A percentile compares a stretch with the other conserved stretches of the same genome.
These are phyloP conservation scores for Notothenia coriiceps DNA, from an alignment of 2,113 vertebrate species.

Conservation along the genomic window DNA sequence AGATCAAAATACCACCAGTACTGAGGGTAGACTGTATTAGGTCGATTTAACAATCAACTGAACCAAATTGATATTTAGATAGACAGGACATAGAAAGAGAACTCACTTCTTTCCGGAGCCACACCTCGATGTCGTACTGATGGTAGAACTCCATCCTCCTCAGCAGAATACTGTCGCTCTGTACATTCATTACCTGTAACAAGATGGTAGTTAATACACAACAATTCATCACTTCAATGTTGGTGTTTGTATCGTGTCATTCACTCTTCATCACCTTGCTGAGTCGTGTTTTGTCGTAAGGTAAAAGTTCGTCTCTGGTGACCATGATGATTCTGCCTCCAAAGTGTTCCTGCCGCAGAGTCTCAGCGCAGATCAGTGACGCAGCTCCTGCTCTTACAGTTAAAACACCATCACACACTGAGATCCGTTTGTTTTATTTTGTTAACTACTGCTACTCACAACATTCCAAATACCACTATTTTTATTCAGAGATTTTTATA, in stretches of 20 bases:
- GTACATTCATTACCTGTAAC: conserved; percentile 84
- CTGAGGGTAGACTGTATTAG: not conserved
- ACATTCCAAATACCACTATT: no score
- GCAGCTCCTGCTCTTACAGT: conserved; percentile 81
- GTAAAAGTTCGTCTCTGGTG: conserved; percentile 83
- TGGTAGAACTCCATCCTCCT: conserved; percentile 85
- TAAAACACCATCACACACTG: conserved; percentile 5
- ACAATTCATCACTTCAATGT: not conserved
- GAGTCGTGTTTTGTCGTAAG: conserved; percentile 88
- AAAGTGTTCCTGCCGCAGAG: conserved; percentile 88
- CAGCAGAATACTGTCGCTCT: conserved; percentile 80
- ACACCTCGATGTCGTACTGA: conserved; percentile 83
- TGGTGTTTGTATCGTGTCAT: not conserved
- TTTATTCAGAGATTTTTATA: no score
- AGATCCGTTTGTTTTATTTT: not conserved
- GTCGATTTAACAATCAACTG: no score
- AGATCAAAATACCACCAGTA: not conserved
- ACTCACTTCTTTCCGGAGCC: conserved; percentile 87
- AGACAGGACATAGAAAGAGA: not conserved
- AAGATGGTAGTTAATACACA: not conserved
- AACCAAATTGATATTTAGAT: no score
- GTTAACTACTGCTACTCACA: not conserved
- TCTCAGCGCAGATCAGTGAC: conserved; percentile 88
- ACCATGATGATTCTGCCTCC: conserved; percentile 88
- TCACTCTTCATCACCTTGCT: conserved; percentile 84